phyloP scores from a whole-genome alignment of 2,113 vertebrate species.

The Hippocampus zosterae region DNA sequence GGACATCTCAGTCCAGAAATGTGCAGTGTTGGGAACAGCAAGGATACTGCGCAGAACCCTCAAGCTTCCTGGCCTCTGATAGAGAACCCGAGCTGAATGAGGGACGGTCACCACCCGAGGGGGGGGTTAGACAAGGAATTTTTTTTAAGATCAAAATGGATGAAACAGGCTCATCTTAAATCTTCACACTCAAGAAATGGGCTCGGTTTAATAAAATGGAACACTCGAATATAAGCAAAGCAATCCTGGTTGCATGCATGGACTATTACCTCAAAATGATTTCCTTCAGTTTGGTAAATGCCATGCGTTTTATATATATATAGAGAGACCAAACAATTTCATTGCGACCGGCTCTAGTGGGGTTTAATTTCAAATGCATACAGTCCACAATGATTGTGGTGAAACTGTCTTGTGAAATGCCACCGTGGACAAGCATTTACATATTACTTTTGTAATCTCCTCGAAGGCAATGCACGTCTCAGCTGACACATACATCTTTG shows the following conservation, averaged over 20 bases:
- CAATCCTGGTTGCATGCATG: not conserved
- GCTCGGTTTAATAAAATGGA: not conserved
- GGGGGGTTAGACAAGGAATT: too few species aligned
- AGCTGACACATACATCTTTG: slow-evolving; percentile 6
- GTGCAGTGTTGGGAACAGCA: too few species aligned
- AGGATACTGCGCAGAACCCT: too few species aligned
- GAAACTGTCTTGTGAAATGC: slow-evolving; percentile 24
- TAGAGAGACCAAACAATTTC: slow-evolving; percentile 5
- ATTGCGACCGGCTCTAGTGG: slow-evolving; percentile 5
- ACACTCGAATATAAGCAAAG: not conserved
- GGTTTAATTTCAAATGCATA: slow-evolving; percentile 7
- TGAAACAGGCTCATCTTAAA: slow-evolving; percentile 7
- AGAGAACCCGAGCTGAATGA: too few species aligned
- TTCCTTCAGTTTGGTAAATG: slow-evolving; percentile 3
- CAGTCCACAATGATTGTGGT: slow-evolving; percentile 18
- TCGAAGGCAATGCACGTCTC: slow-evolving; percentile 13
- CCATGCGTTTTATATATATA: not conserved
- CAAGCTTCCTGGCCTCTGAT: too few species aligned
- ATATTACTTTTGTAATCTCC: slow-evolving; percentile 29
- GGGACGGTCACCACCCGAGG: too few species aligned
- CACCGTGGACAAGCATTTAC: slow-evolving; percentile 29
- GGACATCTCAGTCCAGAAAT: too few species aligned
- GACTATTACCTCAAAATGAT: not conserved
- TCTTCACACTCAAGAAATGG: not conserved
- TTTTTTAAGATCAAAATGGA: not conserved